Percentiles rank a stretch among this genome's conserved stretches.
phyloP scores from a whole-genome alignment of 2,797 vertebrate genomes.

The Sphenopsis melanotis region DNA sequence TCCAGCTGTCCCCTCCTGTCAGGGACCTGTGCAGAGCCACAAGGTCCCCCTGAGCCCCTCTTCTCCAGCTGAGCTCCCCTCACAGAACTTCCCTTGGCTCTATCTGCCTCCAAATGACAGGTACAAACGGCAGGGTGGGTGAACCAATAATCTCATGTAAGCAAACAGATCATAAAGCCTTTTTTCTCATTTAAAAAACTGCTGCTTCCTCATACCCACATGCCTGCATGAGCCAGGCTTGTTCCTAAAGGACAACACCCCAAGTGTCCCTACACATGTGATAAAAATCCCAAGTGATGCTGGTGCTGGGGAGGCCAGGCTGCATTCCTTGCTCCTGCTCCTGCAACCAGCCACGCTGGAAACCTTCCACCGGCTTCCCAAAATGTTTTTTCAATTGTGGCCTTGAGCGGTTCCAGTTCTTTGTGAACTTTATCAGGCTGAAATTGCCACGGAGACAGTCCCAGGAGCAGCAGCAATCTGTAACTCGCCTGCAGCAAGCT shows the following conservation, averaged over 20 bases:
- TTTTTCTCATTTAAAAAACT: not conserved
- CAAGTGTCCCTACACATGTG: not conserved
- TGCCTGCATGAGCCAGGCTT: fast-evolving
- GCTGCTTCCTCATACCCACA: not conserved
- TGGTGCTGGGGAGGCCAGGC: not conserved
- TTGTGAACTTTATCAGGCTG: not conserved
- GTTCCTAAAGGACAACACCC: not conserved
- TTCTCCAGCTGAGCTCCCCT: not conserved
- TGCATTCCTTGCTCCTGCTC: not conserved
- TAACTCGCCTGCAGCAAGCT: not conserved
- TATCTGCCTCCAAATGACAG: not conserved
- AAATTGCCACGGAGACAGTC: not conserved
- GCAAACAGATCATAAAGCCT: not conserved
- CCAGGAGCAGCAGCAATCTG: not conserved
- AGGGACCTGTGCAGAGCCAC: not conserved
- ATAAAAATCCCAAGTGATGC: not conserved
- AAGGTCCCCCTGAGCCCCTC: too few relatives aligned
- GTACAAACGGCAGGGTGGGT: fast-evolving
- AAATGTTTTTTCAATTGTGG: not conserved
- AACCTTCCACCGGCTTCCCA: not conserved
- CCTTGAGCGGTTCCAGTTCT: not conserved
- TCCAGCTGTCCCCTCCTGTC: not conserved
- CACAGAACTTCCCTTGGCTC: not conserved
- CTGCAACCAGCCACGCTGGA: not conserved
- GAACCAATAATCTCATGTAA: not conserved